A percentile compares a stretch with the other conserved stretches of the same genome.
phyloP scores from a whole-genome alignment of 2,888 invertebrate species.

The Andrena fulva region DNA sequence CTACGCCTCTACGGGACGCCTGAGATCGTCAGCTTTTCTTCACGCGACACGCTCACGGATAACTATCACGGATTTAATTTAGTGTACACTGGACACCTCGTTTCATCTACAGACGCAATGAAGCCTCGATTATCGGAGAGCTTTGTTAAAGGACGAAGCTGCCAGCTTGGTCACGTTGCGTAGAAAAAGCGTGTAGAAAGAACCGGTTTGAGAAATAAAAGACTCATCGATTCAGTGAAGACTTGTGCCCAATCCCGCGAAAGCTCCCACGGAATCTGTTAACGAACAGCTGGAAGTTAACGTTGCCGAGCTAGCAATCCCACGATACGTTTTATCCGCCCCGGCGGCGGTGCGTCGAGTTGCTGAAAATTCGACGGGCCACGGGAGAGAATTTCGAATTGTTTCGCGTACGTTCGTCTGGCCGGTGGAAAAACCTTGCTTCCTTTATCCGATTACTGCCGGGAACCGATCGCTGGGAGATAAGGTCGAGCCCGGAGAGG shows the following conservation, averaged over 20 bases:
- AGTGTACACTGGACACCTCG: no score
- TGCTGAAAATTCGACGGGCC: conserved; percentile 6
- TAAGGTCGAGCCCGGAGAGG: conserved; percentile 32
- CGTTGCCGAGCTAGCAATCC: neutral
- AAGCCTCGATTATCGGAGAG: no score
- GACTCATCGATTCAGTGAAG: neutral
- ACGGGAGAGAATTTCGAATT: conserved; percentile 6
- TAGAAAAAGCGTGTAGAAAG: no score
- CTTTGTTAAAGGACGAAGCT: no score
- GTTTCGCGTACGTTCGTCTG: neutral
- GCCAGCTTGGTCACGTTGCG: no score
- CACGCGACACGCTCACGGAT: neutral
- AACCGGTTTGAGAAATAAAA: no score
- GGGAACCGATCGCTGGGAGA: conserved; percentile 4
- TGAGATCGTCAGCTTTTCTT: conserved; percentile 27
- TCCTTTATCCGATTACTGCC: conserved; percentile 29
- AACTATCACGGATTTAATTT: conserved; percentile 5
- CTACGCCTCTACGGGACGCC: neutral
- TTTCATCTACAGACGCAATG: no score
- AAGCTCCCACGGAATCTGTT: neutral
- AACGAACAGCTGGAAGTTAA: neutral
- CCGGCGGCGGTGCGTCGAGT: neutral
- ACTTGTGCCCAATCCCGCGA: neutral
- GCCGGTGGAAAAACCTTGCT: conserved; percentile 19
- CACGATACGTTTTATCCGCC: conserved; percentile 1